A percentile compares a stretch with the other conserved stretches of the same genome.
phyloP scores from a whole-genome alignment of 2,888 invertebrate species.

The Parochlus steinenii region DNA sequence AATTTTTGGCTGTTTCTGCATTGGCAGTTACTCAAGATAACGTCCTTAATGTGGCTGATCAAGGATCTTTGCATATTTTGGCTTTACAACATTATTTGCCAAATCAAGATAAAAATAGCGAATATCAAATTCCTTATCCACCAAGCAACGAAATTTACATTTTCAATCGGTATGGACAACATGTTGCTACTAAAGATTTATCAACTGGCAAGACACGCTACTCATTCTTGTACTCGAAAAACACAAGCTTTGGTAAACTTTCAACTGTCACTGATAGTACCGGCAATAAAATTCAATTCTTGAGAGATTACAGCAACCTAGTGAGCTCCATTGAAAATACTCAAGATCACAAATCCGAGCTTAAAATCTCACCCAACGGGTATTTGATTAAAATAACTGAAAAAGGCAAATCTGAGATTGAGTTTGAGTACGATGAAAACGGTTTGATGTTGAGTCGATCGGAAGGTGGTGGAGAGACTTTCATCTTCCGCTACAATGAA shows the following conservation, averaged over 20 bases:
- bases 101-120: conserved; percentile 71
- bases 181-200: conserved; percentile 83
- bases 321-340: conserved; percentile 90
- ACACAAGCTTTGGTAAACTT: conserved; percentile 86
- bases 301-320: conserved; percentile 80
- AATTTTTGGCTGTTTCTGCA: conserved; percentile 76
- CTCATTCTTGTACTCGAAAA: conserved; percentile 92
- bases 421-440: conserved; percentile 79
- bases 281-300: conserved; percentile 79
- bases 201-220: conserved; percentile 90
- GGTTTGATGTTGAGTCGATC: conserved; percentile 74
- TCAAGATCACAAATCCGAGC: conserved; percentile 80
- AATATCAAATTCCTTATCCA: conserved; percentile 86
- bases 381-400: conserved; percentile 76
- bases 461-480: conserved; percentile 71
- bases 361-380: conserved; percentile 85
- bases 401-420: conserved; percentile 76
- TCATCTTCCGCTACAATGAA: conserved; percentile 81
- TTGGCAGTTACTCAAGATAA: conserved; percentile 90
- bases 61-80: conserved; percentile 70
- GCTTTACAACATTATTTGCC: conserved; percentile 77
- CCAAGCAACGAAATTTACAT: conserved; percentile 87
- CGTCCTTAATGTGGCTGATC: conserved; percentile 90
- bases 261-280: conserved; percentile 88
- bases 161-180: conserved; percentile 90